These are phyloP conservation scores for Solenopsis fugax DNA, from an alignment of 1,140 invertebrate species.

Conservation along the genomic window DNA sequence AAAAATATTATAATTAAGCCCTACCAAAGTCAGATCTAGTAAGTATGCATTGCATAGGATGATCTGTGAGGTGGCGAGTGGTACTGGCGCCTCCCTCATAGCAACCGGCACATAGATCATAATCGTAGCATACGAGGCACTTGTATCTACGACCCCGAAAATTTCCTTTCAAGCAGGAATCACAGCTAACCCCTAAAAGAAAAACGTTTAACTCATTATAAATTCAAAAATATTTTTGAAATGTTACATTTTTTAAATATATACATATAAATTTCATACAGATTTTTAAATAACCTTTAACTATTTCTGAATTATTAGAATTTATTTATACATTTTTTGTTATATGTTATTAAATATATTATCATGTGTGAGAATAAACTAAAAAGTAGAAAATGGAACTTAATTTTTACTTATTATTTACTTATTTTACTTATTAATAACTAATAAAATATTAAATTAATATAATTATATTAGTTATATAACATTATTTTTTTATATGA, in stretches of 20 bases:
- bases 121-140: conserved; percentile 99
- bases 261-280: not conserved
- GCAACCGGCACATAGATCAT: conserved; percentile 98
- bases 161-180: conserved; percentile 99
- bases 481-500: not conserved
- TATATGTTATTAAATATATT: no score
- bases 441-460: no score
- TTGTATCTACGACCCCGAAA: conserved; percentile 99
- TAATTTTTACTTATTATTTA: no score
- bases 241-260: not conserved
- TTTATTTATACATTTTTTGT: conserved; percentile 5
- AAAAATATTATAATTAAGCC: conserved; percentile 60
- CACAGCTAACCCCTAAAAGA: conserved; percentile 97
- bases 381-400: no score
- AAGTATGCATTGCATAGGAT: conserved; percentile 99
- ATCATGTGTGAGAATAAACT: no score
- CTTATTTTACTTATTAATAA: no score
- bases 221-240: not conserved
- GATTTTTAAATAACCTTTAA: not conserved
- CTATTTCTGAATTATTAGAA: not conserved
- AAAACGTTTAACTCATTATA: conserved; percentile 35
- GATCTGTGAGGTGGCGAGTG: conserved; percentile 96
- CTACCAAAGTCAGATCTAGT: conserved; percentile 98
- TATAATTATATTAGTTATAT: not conserved
- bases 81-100: conserved; percentile 98